Conservation (phyloP, 2,113 vertebrate genomes). For the Psilopogon haemacephalus region DNA sequence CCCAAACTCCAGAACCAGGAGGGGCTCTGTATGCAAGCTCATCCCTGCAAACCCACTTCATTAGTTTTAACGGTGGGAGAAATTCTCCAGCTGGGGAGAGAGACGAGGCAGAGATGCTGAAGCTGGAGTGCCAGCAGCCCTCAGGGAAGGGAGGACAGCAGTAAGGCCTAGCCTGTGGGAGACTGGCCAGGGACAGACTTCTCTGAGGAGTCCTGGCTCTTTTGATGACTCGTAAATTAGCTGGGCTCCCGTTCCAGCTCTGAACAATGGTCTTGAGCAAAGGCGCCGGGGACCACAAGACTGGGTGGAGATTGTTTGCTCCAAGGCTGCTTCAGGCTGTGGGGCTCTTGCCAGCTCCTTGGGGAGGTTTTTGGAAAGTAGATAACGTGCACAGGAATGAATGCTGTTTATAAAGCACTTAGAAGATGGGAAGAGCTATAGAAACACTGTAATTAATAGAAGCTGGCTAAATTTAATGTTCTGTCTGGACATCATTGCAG, state of each 20-base stretch:
- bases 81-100: constrained; percentile 13
- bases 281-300: background rate
- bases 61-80: constrained; percentile 74
- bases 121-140: background rate
- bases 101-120: background rate
- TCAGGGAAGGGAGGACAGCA: background rate
- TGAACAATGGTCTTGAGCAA: constrained; percentile 29
- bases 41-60: constrained; percentile 54
- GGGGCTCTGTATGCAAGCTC: background rate
- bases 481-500: constrained; percentile 28
- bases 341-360: background rate
- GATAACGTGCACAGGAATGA: background rate
- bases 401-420: constrained; percentile 43
- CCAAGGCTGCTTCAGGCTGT: background rate
- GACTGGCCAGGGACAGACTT: background rate
- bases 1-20: constrained; percentile 51
- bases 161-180: background rate
- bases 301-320: background rate
- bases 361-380: constrained; percentile 27
- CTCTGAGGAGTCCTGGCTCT: background rate
- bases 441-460: constrained; percentile 60
- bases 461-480: constrained; percentile 42
- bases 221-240: constrained; percentile 22
- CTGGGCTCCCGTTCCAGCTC: background rate
- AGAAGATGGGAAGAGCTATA: constrained; percentile 45